Conservation (phyloP, 2,113 vertebrate genomes). For the Rhinogobius similis region DNA sequence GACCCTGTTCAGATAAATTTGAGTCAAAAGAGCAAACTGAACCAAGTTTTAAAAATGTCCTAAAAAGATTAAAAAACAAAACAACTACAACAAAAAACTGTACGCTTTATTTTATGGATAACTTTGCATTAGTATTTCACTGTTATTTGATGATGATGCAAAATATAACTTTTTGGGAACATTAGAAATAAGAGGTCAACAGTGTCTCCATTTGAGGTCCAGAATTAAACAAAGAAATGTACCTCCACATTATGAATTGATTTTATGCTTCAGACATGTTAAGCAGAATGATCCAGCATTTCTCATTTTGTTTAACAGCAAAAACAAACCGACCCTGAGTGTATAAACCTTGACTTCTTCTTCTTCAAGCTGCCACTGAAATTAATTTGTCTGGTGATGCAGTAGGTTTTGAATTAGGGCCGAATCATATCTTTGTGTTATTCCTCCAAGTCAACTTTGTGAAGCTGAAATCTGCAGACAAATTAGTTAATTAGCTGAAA, state of each 20-base stretch:
- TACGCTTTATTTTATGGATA: too few relatives aligned
- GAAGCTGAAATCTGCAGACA: slow-evolving; percentile 1
- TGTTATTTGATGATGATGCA: too few relatives aligned
- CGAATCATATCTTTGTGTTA: neutral
- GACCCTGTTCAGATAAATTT: too few relatives aligned
- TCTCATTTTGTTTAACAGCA: neutral
- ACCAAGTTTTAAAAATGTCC: too few relatives aligned
- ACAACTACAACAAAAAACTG: too few relatives aligned
- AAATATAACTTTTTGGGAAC: too few relatives aligned
- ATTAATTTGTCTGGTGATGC: neutral
- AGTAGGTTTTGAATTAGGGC: neutral
- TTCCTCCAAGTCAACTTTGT: neutral
- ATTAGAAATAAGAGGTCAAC: too few relatives aligned
- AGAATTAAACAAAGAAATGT: too few relatives aligned
- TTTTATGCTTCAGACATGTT: neutral
- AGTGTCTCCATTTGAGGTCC: too few relatives aligned
- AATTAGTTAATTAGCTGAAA: slow-evolving; percentile 1
- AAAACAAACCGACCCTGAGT: neutral
- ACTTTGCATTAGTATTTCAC: too few relatives aligned
- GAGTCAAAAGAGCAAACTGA: too few relatives aligned
- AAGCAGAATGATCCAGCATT: neutral
- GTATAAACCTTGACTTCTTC: neutral
- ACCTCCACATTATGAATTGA: neutral
- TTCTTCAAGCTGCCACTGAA: neutral
- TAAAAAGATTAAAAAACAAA: too few relatives aligned